Conservation (phyloP, 2,888 invertebrate genomes). For the Ariolimax columbianus region DNA sequence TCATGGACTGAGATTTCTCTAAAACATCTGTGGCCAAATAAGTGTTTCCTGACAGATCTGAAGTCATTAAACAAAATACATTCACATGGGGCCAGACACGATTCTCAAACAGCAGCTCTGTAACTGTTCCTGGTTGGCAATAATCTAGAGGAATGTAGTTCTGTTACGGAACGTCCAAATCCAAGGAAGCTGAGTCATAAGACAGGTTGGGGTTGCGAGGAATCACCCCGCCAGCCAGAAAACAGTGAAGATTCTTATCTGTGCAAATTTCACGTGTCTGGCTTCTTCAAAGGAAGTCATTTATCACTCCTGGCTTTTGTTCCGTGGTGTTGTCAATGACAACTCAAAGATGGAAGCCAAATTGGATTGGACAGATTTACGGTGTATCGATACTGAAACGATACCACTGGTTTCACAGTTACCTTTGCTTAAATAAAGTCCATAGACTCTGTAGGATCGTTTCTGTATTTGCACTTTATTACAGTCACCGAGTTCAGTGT, state of each 20-base stretch:
- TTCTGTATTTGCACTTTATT: neutral
- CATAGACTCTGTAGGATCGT: too few species aligned
- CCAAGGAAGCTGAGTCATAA: neutral
- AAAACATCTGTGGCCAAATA: too few species aligned
- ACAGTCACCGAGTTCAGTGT: too few species aligned
- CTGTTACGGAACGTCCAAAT: neutral
- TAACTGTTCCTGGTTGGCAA: neutral
- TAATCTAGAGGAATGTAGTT: neutral
- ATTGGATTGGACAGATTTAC: neutral
- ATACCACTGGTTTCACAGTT: neutral
- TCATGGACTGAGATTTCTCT: neutral
- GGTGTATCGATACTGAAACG: neutral
- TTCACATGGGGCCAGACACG: too few species aligned
- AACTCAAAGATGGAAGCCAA: neutral
- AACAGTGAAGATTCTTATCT: constrained; percentile 10
- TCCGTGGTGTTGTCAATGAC: constrained; percentile 7
- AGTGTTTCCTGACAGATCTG: too few species aligned
- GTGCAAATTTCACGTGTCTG: neutral
- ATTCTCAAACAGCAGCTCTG: too few species aligned
- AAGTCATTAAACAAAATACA: too few species aligned
- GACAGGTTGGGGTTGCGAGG: neutral
- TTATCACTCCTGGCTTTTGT: constrained; percentile 18
- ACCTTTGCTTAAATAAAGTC: too few species aligned
- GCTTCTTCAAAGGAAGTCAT: constrained; percentile 23
- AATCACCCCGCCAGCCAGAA: neutral